A percentile compares a stretch with the other conserved stretches of the same genome.
Conservation (phyloP, 2,797 vertebrate genomes). For the Spinus olivaceus region DNA sequence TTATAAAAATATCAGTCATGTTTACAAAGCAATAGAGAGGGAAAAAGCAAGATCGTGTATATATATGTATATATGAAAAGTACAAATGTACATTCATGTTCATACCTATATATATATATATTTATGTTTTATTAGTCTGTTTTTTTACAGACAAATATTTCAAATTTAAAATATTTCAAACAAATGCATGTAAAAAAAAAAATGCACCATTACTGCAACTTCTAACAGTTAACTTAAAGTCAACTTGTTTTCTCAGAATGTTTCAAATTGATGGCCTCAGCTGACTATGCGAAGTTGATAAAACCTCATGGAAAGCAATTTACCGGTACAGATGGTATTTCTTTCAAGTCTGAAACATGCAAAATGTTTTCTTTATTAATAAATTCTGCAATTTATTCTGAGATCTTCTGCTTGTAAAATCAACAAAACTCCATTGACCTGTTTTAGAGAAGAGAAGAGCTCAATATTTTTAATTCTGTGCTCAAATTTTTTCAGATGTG, state of each 20-base stretch:
- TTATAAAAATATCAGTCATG: not conserved
- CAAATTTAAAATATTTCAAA: not conserved
- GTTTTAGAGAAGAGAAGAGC: not conserved
- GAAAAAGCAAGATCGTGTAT: not conserved
- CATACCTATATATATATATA: not conserved
- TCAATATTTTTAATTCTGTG: not conserved
- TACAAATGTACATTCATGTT: not conserved
- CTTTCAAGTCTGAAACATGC: not conserved
- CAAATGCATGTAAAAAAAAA: not conserved
- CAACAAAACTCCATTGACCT: not conserved
- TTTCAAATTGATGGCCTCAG: not conserved
- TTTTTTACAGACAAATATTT: not conserved
- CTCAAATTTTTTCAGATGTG: not conserved
- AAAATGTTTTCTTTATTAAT: not conserved
- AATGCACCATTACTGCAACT: not conserved
- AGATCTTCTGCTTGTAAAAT: not conserved
- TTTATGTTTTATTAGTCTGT: not conserved
- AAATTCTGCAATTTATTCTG: not conserved
- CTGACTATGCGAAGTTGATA: not conserved
- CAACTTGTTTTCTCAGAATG: not conserved
- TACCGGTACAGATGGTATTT: not conserved
- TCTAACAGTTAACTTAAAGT: not conserved
- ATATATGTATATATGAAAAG: too few relatives aligned
- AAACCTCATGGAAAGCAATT: not conserved
- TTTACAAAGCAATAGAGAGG: not conserved